A percentile compares a stretch with the other conserved stretches of the same genome.
Evolutionary conservation across 2,888 invertebrate species (phyloP).

Genomic region (Drosophila aldrichi): DNA sequence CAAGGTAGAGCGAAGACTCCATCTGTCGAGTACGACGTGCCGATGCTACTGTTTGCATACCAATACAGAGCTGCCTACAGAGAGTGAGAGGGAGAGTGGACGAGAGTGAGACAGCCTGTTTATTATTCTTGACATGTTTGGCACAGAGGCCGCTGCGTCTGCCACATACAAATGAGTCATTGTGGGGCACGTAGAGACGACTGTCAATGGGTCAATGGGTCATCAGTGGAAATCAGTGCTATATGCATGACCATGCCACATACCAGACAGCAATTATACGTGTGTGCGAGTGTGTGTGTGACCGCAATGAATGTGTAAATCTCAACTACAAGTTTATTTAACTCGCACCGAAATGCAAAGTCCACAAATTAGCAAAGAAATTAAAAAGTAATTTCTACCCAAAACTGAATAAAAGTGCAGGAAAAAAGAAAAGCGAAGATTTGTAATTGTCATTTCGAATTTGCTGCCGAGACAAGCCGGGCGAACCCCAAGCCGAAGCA

Average conservation of each 20-base stretch:
- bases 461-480: constrained; percentile 57
- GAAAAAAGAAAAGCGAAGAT: constrained; percentile 27
- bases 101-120: constrained; percentile 44
- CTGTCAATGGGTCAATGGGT: constrained; percentile 73
- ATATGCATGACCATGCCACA: background rate
- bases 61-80: constrained; percentile 33
- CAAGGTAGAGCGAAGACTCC: constrained; percentile 28
- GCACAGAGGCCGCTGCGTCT: constrained; percentile 54
- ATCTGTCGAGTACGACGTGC: constrained; percentile 7
- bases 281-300: background rate
- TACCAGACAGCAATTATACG: constrained; percentile 6
- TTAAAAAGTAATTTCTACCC: constrained; percentile 75
- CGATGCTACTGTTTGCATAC: constrained; percentile 70
- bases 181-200: constrained; percentile 57
- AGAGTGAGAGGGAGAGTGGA: background rate
- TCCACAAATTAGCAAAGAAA: constrained; percentile 70
- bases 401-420: constrained; percentile 2
- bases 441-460: constrained; percentile 74
- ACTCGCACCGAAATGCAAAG: constrained; percentile 15
- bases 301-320: constrained; percentile 1
- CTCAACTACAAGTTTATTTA: constrained; percentile 6
- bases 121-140: constrained; percentile 69
- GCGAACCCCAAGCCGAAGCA: constrained; percentile 13
- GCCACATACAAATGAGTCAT: constrained; percentile 78
- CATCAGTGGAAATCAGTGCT: constrained; percentile 44